Evolutionary conservation across 2,888 invertebrate species (phyloP), one percentile per base, ranked within the genome.

Genomic region (Enchytraeus crypticus): DNA sequence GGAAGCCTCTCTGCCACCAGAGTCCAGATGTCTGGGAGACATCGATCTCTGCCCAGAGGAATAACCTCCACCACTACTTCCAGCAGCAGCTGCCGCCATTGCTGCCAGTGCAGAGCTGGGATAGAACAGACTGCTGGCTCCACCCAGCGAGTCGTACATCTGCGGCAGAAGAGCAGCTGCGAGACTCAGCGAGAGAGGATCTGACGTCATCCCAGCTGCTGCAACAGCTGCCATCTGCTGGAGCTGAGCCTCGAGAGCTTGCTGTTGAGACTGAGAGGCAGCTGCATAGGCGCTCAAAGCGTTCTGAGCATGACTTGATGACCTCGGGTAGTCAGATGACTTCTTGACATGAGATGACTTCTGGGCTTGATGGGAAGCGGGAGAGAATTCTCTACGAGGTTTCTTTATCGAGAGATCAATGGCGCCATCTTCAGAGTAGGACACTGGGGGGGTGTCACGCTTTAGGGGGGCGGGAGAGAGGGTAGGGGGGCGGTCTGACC

Each of bases 341-440:
- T 47, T 33, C 27, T 49, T 56, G 0, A 23, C 11, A 34, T 30
- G 29, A 21, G 47, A 45, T 21, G 21, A 21, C 27, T 8, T 29
- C 11, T 11, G 47, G 26, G 32, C 21, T 38, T 11, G 55, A 49
- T 49, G 23, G 23, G 58, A 38, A 33, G 38, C 47, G 1, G 60
- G 33, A 8, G 64, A 21, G n/a, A 55, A 23, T 21, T 58, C 57
- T 3, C 23, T 38, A 14, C 51, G 29, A 5, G 61, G 58, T 33
- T 68, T 68, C 59, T 66, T 68, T 47, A 68, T 64, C 27, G 66
- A 67, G 21, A 68, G 64, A 43, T 68, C 68, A n/a, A 66, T 64
- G 47, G 62, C 64, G 3, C 64, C 64, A 30, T 65, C 65, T 33
- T 59, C 58, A 21, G 63, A 59, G 46, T 59, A 64, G 30, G 49